Conservation (phyloP, 2,113 vertebrate genomes). For the Gobio gobio region DNA sequence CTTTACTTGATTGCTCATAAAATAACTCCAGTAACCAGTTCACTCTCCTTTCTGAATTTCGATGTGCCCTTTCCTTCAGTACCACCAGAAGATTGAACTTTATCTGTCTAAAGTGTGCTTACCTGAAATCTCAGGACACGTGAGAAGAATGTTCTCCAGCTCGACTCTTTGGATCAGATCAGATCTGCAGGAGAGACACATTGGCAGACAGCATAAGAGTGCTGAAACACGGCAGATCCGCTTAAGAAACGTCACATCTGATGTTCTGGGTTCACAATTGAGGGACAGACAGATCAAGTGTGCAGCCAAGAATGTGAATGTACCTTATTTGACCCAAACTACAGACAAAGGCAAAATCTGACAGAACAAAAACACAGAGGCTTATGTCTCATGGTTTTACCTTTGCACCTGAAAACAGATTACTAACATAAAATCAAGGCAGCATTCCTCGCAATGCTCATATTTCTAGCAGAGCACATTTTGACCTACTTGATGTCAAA, state of each 20-base stretch:
- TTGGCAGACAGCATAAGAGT: not conserved
- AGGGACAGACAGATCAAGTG: no score
- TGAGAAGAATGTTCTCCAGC: slow-evolving; percentile 82
- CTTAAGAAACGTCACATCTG: not conserved
- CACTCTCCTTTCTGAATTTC: no score
- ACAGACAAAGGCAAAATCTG: not conserved
- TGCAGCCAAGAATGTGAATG: no score
- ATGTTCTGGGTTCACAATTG: not conserved
- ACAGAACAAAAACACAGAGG: not conserved
- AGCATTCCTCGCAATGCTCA: not conserved
- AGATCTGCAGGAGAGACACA: slow-evolving; percentile 76
- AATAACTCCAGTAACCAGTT: no score
- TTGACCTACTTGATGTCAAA: not conserved
- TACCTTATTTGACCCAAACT: not conserved
- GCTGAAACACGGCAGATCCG: not conserved
- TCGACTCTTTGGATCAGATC: slow-evolving; percentile 85
- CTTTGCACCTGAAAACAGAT: not conserved
- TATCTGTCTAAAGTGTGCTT: slow-evolving; percentile 53
- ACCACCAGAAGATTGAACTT: not conserved
- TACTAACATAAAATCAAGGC: not conserved
- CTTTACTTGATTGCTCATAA: no score
- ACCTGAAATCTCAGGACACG: slow-evolving; percentile 83
- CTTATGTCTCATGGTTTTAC: not conserved
- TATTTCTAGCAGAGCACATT: not conserved
- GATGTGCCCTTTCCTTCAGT: not conserved